A percentile compares a stretch with the other conserved stretches of the same genome.
phyloP scores from a whole-genome alignment of 2,888 invertebrate species.

The Byasa hedistus region DNA sequence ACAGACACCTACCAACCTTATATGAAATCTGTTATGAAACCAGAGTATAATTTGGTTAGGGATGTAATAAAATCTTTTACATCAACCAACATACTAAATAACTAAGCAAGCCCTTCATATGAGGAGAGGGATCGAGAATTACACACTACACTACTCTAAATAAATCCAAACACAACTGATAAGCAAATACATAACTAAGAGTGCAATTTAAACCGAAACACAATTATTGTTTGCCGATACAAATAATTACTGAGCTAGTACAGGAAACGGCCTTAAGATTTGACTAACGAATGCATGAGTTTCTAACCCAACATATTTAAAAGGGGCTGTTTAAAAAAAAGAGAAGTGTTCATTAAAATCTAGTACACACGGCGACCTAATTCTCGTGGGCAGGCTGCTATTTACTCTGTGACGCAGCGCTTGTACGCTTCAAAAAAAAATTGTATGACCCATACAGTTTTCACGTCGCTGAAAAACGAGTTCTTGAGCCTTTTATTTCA shows the following conservation, averaged over 20 bases:
- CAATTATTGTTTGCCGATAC: background rate
- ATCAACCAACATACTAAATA: no score
- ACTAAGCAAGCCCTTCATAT: no score
- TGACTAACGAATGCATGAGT: background rate
- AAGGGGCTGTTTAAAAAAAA: constrained; percentile 1
- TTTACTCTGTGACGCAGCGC: constrained; percentile 9
- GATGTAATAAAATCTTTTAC: no score
- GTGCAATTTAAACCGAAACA: no score
- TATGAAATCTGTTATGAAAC: no score
- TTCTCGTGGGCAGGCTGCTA: constrained; percentile 8
- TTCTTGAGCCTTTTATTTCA: background rate
- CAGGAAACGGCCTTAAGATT: background rate
- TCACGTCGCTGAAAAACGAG: background rate
- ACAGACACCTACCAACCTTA: no score
- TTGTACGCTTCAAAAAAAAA: background rate
- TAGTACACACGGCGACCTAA: constrained; percentile 18
- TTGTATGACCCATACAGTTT: constrained; percentile 8
- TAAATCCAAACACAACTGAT: no score
- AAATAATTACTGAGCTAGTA: background rate
- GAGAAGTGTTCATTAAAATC: constrained; percentile 23
- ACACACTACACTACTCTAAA: no score
- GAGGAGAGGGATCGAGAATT: no score
- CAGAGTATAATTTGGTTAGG: no score
- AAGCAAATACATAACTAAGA: no score
- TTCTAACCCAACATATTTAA: background rate